Conservation (phyloP, 1,140 invertebrate genomes). For the Neocloeon triangulifer region DNA sequence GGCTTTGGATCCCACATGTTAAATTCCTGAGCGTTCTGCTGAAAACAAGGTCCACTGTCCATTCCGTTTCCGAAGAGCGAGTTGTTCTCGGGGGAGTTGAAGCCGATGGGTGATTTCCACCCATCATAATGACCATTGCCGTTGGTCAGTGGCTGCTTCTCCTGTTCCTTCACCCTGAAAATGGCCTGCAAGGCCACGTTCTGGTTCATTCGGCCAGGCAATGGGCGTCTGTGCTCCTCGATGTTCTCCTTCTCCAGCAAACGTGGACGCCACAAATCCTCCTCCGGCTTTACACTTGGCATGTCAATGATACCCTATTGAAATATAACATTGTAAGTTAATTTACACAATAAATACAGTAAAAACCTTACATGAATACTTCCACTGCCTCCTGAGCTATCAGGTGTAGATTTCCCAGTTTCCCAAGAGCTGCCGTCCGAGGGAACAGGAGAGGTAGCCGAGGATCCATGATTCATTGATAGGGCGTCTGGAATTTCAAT, state of each 20-base stretch:
- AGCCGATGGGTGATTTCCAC: no score
- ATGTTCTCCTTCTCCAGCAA: slow-evolving; percentile 10
- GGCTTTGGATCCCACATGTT: no score
- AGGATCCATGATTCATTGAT: no score
- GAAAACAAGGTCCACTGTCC: no score
- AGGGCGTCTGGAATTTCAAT: no score
- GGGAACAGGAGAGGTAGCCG: background rate
- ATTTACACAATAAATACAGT: slow-evolving; percentile 18
- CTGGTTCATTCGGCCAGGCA: slow-evolving; percentile 24
- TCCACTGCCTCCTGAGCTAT: background rate
- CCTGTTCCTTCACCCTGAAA: slow-evolving; percentile 25
- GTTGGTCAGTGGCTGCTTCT: background rate
- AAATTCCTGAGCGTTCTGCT: no score
- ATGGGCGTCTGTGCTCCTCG: slow-evolving; percentile 14
- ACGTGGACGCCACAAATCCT: background rate
- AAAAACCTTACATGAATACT: slow-evolving; percentile 5
- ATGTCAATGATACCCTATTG: no score
- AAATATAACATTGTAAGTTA: no score
- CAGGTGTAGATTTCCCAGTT: background rate
- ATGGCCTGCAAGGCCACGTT: slow-evolving; percentile 59
- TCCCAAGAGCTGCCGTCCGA: background rate
- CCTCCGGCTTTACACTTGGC: slow-evolving; percentile 15
- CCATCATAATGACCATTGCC: no score
- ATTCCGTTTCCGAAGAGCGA: no score
- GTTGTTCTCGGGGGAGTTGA: no score